Percentiles rank a stretch among this genome's conserved stretches.
Evolutionary conservation across 1,140 invertebrate genomes (phyloP).

Genomic region (Eumeta japonica): DNA sequence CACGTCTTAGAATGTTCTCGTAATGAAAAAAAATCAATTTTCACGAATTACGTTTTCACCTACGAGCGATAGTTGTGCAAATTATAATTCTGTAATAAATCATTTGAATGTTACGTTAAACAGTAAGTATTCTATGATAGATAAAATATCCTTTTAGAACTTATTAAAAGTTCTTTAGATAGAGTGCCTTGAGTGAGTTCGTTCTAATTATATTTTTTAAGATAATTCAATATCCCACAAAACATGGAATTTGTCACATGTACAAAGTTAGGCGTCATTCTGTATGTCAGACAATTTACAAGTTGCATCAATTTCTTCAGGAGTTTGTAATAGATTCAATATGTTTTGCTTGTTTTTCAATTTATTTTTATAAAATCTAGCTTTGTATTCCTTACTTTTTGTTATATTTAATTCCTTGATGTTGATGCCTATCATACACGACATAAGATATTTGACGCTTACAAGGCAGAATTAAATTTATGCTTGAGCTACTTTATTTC

Average conservation of each 20-base stretch:
- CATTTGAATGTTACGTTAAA: too few relatives aligned
- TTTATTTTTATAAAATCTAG: slow-evolving; percentile 3
- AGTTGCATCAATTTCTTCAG: slow-evolving; percentile 36
- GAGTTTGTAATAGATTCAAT: slow-evolving; percentile 37
- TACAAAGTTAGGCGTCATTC: slow-evolving; percentile 20
- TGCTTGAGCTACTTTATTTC: slow-evolving; percentile 1
- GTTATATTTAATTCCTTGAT: slow-evolving; percentile 1
- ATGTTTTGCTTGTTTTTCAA: slow-evolving; percentile 15
- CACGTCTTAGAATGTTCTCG: too few relatives aligned
- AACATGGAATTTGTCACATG: slow-evolving; percentile 16
- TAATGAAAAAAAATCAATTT: too few relatives aligned
- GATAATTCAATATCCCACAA: slow-evolving; percentile 16
- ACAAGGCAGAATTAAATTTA: not conserved
- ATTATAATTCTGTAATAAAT: too few relatives aligned
- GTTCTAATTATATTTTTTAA: too few relatives aligned
- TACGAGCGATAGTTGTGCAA: too few relatives aligned
- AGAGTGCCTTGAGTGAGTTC: too few relatives aligned
- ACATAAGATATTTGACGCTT: not conserved
- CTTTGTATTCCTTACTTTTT: slow-evolving; percentile 4
- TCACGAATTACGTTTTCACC: too few relatives aligned
- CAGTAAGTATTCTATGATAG: not conserved
- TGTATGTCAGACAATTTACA: slow-evolving; percentile 16
- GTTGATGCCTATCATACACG: not conserved
- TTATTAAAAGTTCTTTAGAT: too few relatives aligned
- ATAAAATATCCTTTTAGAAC: slow-evolving; percentile 1